Evolutionary conservation across 2,888 invertebrate genomes (phyloP).

Genomic region (Microplitis deprimator): DNA sequence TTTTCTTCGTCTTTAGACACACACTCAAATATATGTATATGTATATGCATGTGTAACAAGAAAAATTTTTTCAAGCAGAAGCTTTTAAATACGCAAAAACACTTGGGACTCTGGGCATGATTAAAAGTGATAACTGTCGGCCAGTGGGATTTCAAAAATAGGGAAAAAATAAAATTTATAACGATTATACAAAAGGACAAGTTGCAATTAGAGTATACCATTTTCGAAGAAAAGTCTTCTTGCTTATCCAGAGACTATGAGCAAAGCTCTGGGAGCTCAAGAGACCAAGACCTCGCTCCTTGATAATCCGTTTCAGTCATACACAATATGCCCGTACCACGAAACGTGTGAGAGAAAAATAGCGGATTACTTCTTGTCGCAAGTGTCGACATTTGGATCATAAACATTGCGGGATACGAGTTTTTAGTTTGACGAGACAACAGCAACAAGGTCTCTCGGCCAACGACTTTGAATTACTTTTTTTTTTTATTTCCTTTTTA

Average conservation of each 20-base stretch:
- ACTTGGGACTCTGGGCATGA: background rate
- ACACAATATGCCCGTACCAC: background rate
- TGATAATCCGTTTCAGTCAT: conserved; percentile 33
- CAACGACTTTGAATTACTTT: background rate
- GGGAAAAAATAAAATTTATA: background rate
- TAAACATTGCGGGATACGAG: conserved; percentile 45
- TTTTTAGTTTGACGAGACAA: conserved; percentile 35
- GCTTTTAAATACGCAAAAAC: background rate
- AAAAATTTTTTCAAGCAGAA: background rate
- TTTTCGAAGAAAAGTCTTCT: conserved; percentile 6
- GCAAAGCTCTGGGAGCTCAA: conserved; percentile 4
- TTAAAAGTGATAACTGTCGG: background rate
- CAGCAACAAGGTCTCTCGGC: conserved; percentile 19
- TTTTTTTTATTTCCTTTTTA: conserved; percentile 9
- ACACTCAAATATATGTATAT: background rate
- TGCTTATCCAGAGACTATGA: background rate
- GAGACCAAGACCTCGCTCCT: conserved; percentile 23
- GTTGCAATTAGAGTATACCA: conserved; percentile 10
- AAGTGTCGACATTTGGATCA: conserved; percentile 45
- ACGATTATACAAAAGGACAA: background rate
- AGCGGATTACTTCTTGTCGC: conserved; percentile 40
- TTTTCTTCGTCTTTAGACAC: background rate
- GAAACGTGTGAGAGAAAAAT: conserved; percentile 42
- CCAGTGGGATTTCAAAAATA: no score
- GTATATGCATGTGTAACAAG: background rate